A percentile compares a stretch with the other conserved stretches of the same genome.
Conservation (phyloP, 2,113 vertebrate genomes). For the Chitala chitala region DNA sequence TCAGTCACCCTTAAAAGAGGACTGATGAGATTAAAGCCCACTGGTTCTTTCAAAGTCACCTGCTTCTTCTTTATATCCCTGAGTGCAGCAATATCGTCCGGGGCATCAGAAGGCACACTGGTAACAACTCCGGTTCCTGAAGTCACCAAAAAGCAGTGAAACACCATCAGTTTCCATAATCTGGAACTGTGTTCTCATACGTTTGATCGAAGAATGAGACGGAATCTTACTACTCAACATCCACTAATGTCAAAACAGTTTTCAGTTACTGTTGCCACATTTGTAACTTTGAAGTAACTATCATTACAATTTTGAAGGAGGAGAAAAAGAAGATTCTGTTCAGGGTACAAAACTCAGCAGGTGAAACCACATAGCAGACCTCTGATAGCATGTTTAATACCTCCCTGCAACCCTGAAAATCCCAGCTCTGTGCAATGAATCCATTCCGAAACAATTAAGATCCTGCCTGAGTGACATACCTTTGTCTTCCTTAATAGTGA, state of each 20-base stretch:
- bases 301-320: too few relatives aligned
- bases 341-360: too few relatives aligned
- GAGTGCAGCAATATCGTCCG: constrained; percentile 89
- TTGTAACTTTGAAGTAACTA: too few relatives aligned
- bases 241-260: neutral
- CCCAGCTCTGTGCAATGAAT: neutral
- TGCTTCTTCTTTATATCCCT: constrained; percentile 94
- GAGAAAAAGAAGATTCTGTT: too few relatives aligned
- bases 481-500: constrained; percentile 98
- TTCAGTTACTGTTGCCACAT: neutral
- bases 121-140: constrained; percentile 91
- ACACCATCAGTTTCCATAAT: too few relatives aligned
- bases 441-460: neutral
- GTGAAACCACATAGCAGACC: too few relatives aligned
- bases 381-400: too few relatives aligned
- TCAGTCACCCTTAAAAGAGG: neutral
- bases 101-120: constrained; percentile 94
- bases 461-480: constrained; percentile 58
- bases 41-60: constrained; percentile 45
- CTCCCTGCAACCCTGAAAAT: too few relatives aligned
- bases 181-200: too few relatives aligned
- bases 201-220: too few relatives aligned
- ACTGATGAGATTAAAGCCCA: too few relatives aligned
- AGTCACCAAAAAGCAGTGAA: neutral
- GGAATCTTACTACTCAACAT: too few relatives aligned